Evolutionary conservation across 2,888 invertebrate genomes (phyloP), one percentile per base, ranked within the genome.

Genomic region (Slavum lentiscoides): DNA sequence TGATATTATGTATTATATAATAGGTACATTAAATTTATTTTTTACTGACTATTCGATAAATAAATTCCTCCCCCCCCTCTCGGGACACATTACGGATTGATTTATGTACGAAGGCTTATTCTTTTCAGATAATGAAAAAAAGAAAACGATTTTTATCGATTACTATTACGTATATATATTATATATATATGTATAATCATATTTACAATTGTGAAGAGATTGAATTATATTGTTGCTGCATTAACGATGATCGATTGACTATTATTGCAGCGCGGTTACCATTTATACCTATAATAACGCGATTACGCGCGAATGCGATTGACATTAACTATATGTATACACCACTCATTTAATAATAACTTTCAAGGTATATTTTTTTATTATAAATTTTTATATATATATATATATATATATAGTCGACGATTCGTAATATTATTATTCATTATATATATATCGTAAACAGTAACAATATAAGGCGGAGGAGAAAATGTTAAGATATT

Each of bases 211-310:
- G 19, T 58, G 37, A n/a, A 58, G 59, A 59, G 7, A 59, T 11
- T 59, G 53, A 69, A 69, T 69, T 68, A 4, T 2, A 15, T 70
- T n/a, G n/a, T 70, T 39, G 8, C 19, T 39, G 39, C 59, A 30
- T 30, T 59, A 49, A 73, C 19, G 53, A 69, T 30, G 53, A 69
- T 11, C 30, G 69, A 69, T 30, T 62, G n/a, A 30, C 49, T 43
- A 43, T 49, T 19, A 43, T 30, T 15, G 7, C 39, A 72, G 0
- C 3, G 19, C 30, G 23, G 43, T 43, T 43, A 9, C 43, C 43
- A 43, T 9, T 43, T 7, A 7, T 62, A 73, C 13, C 30, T 3
- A 53, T 5, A 49, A 49, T 30, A 30, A 30, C 30, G 30, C 15
- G 49, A 49, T 49, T 49, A 49, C 30, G 62, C 13, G 62, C 13